phyloP scores from a whole-genome alignment of 2,797 vertebrate genomes.

The Pelochelys cantorii region DNA sequence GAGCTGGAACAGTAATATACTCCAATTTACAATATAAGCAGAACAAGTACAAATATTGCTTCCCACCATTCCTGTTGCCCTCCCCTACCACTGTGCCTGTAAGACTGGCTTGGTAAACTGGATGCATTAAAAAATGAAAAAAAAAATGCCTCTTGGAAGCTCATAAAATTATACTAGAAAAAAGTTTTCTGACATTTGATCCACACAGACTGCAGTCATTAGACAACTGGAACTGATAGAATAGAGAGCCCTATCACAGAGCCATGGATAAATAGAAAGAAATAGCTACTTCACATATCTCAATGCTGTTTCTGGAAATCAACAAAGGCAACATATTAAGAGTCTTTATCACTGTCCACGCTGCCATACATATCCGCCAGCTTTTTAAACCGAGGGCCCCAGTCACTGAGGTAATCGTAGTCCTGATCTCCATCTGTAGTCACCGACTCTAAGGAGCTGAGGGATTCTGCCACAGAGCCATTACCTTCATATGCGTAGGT shows the following conservation, averaged over 20 bases:
- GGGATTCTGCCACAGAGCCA: conserved; percentile 91
- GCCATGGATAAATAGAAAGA: conserved; percentile 75
- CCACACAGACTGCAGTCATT: conserved; percentile 76
- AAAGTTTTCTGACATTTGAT: conserved; percentile 73
- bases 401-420: conserved; percentile 96
- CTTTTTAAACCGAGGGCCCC: conserved; percentile 96
- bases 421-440: conserved; percentile 93
- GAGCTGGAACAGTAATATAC: conserved; percentile 47
- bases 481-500: conserved; percentile 97
- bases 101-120: conserved; percentile 70
- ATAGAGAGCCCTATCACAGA: conserved; percentile 70
- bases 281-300: conserved; percentile 72
- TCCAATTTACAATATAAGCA: conserved; percentile 67
- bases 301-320: conserved; percentile 69
- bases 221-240: conserved; percentile 60
- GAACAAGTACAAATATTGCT: conserved; percentile 56
- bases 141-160: conserved; percentile 81
- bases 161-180: conserved; percentile 81
- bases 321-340: conserved; percentile 84
- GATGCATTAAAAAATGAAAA: conserved; percentile 77
- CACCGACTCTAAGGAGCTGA: conserved; percentile 93
- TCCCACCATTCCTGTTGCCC: neutral
- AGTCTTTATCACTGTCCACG: conserved; percentile 92
- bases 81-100: conserved; percentile 57
- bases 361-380: conserved; percentile 95